phyloP scores from a whole-genome alignment of 2,113 vertebrate species.

The Corythoichthys intestinalis region DNA sequence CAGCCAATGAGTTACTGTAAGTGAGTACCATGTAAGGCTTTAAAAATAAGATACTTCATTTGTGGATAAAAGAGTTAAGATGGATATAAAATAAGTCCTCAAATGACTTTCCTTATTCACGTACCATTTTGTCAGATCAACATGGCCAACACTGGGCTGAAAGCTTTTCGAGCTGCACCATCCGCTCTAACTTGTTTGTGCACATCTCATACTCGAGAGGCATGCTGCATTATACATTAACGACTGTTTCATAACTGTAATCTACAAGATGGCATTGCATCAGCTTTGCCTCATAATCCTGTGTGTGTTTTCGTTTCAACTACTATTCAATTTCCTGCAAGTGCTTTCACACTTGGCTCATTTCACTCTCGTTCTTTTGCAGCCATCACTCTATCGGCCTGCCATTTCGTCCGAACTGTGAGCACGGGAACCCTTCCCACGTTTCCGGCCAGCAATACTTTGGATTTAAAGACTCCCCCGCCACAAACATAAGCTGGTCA shows the following conservation, averaged over 20 bases:
- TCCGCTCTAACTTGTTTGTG: conserved; percentile 1
- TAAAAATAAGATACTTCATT: too few relatives aligned
- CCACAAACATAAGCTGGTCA: conserved; percentile 13
- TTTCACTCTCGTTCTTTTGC: conserved; percentile 15
- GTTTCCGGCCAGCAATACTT: conserved; percentile 28
- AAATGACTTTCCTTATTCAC: neutral
- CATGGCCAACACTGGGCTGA: conserved; percentile 7
- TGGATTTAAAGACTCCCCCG: conserved; percentile 1
- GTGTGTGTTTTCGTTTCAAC: conserved; percentile 6
- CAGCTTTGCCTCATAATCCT: conserved; percentile 9
- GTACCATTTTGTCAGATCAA: neutral
- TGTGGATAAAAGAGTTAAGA: neutral
- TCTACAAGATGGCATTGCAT: conserved; percentile 13
- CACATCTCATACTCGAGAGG: neutral
- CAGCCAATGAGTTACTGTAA: too few relatives aligned
- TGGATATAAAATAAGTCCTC: neutral
- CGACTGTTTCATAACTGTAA: conserved; percentile 5
- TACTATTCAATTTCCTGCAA: conserved; percentile 8
- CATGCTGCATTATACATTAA: neutral
- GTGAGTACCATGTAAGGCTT: too few relatives aligned
- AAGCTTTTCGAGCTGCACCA: neutral
- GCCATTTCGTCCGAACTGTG: conserved; percentile 78
- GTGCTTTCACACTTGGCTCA: neutral
- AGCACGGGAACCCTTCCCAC: conserved; percentile 59
- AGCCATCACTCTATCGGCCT: conserved; percentile 76